phyloP scores from a whole-genome alignment of 2,888 invertebrate genomes.

The Oeneis ivallda region DNA sequence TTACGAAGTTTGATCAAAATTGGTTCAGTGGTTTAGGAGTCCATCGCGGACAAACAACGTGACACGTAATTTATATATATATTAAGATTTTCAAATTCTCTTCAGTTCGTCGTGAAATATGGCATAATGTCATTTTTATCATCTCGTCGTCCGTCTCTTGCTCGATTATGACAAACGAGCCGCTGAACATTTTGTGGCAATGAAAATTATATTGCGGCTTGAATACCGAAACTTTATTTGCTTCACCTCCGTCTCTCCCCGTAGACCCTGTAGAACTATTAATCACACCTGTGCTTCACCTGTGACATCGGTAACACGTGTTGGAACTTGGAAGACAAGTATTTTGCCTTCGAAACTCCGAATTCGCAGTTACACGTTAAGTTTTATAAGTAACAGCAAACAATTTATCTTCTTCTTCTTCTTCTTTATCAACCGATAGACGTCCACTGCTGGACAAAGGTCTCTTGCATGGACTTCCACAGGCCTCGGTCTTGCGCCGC shows the following conservation, averaged over 20 bases:
- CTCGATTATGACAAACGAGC: conserved; percentile 36
- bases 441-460: no score
- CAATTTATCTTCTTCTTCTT: no score
- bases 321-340: conserved; percentile 34
- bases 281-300: conserved; percentile 69
- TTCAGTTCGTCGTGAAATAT: conserved; percentile 24
- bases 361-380: background rate
- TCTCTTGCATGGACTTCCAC: no score
- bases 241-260: conserved; percentile 62
- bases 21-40: no score
- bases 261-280: conserved; percentile 65
- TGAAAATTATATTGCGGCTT: conserved; percentile 56
- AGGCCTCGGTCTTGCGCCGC: no score
- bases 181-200: conserved; percentile 53
- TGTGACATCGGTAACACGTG: conserved; percentile 50
- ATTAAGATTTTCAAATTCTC: conserved; percentile 22
- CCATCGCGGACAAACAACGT: no score
- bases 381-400: background rate
- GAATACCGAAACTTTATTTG: conserved; percentile 55
- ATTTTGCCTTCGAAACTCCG: conserved; percentile 19
- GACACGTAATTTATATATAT: no score
- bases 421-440: no score
- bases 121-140: conserved; percentile 30
- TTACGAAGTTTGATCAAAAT: no score
- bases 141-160: conserved; percentile 22